Base-by-base conservation (phyloP, 2,888 invertebrate genomes). In the Cinara cedri region DNA sequence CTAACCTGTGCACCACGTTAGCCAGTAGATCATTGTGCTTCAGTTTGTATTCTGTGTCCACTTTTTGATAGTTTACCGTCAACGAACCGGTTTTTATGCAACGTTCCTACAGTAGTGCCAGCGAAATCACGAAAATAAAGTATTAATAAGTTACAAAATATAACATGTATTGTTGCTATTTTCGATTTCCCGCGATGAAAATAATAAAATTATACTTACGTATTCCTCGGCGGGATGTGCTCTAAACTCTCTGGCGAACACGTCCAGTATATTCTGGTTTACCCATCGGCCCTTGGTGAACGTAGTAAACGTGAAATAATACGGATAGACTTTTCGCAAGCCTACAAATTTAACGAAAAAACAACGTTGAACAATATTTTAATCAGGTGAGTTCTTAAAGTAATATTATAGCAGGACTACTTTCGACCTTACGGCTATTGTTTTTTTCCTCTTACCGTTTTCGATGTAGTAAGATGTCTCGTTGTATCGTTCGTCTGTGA, bases 281-380 rank as follows among this genome's bases (percentile, higher is more conserved):
- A 96, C 95, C 97, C 97, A 98, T 84, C 97, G 90, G 11, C 96
- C 96, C 88, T 98, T 98, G 82, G 96, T 96, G 88, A 95, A 97
- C 55, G 97, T 96, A 82, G 95, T 94, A 87, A 97, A 98, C 82
- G 95, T 96, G 88, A 96, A 98, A 87, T 95, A 95, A 88, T 98
- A 98, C 0, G 98, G 98, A 86, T 96, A 96, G 2, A 98, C 97
- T 89, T 98, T 97, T 83, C 97, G 89, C 83, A 97, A 90, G 83
- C 96, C 96, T 95, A 86, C n/a, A n/a, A n/a, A n/a, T n/a, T n/a
- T n/a, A 82, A 83, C 82, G 54, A 57, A 14, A 26, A 49, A 44
- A 14, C 14, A 16, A 16, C 6, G 16, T 16, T 3, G 9, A 26
- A n/a, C 16, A n/a, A n/a, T 60, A 60, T 60, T 60, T 60, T 9